Base-by-base conservation (phyloP, 2,797 vertebrate species). In the Phrynocephalus forsythii region DNA sequence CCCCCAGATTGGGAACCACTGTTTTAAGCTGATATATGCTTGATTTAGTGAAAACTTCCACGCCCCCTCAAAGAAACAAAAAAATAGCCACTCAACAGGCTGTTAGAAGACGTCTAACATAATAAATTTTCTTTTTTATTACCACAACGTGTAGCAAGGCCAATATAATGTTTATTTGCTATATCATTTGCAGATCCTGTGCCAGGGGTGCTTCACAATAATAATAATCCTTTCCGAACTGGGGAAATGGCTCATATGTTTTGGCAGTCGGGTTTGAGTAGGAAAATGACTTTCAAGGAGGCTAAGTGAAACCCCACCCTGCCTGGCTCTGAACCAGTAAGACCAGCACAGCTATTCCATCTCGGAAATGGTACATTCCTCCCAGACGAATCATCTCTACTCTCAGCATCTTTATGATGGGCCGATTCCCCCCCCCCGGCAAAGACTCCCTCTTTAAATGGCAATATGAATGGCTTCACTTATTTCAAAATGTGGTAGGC, bases 161-260 rank as follows among this genome's bases (percentile, higher is more conserved):
- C 81, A 48, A 91, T 87, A 75, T 66, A 89, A 20, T 78, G 72
- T 90, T 93, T 85, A 80, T 26, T 87, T 81, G 73, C 52, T 0
- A 0, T 63, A 81, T 81, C 67, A 67, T 6, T 33, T 86, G 13
- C 63, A 87, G 44, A 44, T 86, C 52, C 6, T 86, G 66, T 30
- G 83, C 72, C n/a, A 73, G 9, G 24, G 5, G n/a, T 84, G 3
- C 44, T 88, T 76, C 7, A 24, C n/a, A 48, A 26, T 30, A 44
- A 11, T 52, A 22, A 5, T 67, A 73, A 67, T 24, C 4, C 16
- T 28, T 85, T 80, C 15, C 24, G 72, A 81, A 44, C 66, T 78
- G 26, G 13, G 18, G 56, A 83, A 33, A 3, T 2, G 6, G 8
- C 33, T 73, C 26, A 28, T 60, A 38, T 60, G 18, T 63, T 26